phyloP scores from a whole-genome alignment of 2,113 vertebrate species.

The Pterocles gutturalis region DNA sequence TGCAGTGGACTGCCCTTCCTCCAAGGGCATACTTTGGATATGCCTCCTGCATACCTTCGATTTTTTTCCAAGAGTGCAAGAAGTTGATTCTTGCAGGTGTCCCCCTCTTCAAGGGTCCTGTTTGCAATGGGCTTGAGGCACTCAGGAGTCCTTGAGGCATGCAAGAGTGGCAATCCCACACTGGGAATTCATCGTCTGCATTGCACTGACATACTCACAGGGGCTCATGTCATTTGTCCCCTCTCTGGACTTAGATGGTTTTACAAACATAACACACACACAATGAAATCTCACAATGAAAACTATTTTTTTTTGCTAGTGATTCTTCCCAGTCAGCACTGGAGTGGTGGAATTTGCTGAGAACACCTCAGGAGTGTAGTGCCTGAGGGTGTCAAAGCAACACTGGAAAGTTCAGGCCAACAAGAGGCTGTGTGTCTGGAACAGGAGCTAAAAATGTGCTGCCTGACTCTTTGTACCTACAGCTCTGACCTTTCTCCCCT shows the following conservation, averaged over 20 bases:
- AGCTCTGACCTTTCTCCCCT: background rate
- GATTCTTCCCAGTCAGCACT: background rate
- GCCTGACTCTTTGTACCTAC: background rate
- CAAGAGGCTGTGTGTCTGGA: rapidly evolving
- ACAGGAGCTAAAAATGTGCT: background rate
- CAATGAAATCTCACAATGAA: background rate
- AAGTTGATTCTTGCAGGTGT: background rate
- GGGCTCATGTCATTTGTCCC: background rate
- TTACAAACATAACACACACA: background rate
- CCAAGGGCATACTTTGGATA: background rate
- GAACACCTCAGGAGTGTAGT: background rate
- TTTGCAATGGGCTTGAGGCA: background rate
- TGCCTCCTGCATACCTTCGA: background rate
- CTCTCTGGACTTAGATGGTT: background rate
- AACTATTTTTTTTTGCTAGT: background rate
- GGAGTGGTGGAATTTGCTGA: background rate
- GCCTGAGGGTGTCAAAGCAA: background rate
- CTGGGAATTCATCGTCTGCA: background rate
- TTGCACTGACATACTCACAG: too few species aligned
- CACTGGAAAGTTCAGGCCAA: background rate
- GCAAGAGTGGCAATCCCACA: too few species aligned
- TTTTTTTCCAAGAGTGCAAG: background rate
- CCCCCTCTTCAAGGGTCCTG: background rate
- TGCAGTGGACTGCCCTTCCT: background rate
- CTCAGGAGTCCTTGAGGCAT: too few species aligned